These are phyloP conservation scores for Microcebus tavaratra DNA, from an alignment of 2,113 vertebrate species.

Conservation along the genomic window DNA sequence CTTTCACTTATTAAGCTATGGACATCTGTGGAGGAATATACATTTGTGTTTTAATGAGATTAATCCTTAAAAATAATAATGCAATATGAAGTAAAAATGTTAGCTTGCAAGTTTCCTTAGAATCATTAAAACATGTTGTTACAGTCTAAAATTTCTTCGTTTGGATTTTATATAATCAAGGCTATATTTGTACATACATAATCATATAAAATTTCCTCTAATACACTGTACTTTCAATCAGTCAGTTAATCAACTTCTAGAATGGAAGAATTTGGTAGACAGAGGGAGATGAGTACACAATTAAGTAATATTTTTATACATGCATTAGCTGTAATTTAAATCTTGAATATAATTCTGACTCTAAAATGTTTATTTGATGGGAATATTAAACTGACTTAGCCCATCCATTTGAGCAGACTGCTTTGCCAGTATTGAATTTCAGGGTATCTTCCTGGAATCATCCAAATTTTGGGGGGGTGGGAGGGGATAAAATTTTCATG, in stretches of 20 bases:
- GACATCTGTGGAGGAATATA: neutral
- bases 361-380: neutral
- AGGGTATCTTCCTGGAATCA: neutral
- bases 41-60: constrained; percentile 23
- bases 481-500: neutral
- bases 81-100: neutral
- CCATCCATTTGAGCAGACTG: neutral
- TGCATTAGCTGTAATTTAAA: constrained; percentile 4
- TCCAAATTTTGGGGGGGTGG: accelerated
- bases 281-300: neutral
- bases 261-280: neutral
- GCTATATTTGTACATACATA: neutral
- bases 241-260: neutral
- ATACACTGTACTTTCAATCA: neutral
- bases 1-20: neutral
- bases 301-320: constrained; percentile 49
- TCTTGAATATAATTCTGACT: neutral
- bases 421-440: neutral
- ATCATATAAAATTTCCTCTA: neutral
- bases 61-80: constrained; percentile 29
- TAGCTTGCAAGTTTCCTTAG: constrained; percentile 16
- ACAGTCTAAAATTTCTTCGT: neutral
- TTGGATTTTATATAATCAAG: constrained; percentile 22
- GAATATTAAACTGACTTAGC: neutral
- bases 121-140: constrained; percentile 28